Evolutionary conservation across 37 sponge, comb jelly and placozoan genomes (phyloP).

Genomic region (Haliclona indistincta): DNA sequence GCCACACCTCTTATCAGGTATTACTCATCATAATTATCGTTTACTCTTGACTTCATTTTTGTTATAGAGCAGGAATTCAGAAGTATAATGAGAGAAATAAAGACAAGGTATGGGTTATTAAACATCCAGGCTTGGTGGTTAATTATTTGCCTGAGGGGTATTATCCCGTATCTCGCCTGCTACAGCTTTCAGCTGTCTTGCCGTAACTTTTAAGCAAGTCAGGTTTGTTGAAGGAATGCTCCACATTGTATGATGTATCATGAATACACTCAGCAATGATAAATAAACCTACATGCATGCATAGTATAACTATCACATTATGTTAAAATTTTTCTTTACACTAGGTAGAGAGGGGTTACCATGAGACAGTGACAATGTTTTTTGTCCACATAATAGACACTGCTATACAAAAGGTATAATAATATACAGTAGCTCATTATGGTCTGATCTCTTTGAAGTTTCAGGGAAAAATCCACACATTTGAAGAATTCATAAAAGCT

Average conservation of each 20-base stretch:
- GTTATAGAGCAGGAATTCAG: constrained; percentile 24
- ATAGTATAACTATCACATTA: no score
- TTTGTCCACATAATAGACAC: constrained; percentile 37
- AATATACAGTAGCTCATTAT: not conserved
- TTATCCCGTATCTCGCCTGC: not conserved
- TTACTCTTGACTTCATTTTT: not conserved
- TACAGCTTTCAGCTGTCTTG: no score
- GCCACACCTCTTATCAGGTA: constrained; percentile 38
- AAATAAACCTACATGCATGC: not conserved
- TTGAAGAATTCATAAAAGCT: constrained; percentile 29
- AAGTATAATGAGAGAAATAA: constrained; percentile 21
- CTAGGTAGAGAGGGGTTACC: constrained; percentile 32
- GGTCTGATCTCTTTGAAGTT: not conserved
- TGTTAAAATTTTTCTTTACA: no score
- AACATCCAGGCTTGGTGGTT: not conserved
- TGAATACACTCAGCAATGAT: not conserved
- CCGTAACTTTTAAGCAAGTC: no score
- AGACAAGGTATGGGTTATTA: constrained; percentile 11
- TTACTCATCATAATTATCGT: not conserved
- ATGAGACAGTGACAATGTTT: constrained; percentile 35
- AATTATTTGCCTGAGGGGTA: no score
- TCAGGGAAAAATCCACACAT: constrained; percentile 3
- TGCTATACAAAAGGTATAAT: constrained; percentile 23
- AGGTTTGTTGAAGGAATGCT: no score
- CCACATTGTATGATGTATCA: no score